Evolutionary conservation across 1,140 invertebrate genomes (phyloP), one percentile per base, ranked within the genome.

Genomic region (Drosophila ananassae): DNA sequence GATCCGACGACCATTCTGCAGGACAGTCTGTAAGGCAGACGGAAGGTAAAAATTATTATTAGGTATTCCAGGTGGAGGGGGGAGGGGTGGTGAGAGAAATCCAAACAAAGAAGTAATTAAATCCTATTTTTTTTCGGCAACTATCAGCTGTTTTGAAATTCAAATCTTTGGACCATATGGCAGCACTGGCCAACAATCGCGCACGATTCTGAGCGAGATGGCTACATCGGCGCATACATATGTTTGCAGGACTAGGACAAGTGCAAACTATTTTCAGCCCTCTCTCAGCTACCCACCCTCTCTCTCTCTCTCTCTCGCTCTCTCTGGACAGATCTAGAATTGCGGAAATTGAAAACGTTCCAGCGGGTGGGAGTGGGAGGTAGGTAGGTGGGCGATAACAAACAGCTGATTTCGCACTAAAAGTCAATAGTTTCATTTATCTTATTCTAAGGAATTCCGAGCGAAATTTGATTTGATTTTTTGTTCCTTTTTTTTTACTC

Each of bases 1-100:
- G 90, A 91, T 52, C 89, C 90, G 74, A 91, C 90, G 78, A 91
- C 90, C 90, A 91, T 91, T 90, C 82, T 90, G 79, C 62, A 73
- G 13, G 78, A 74, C 68, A 89, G 66, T 89, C 90, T 91, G 73
- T 4, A 80, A 78, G 55, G 5, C 8, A 25, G 46, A 55, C 28
- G 3, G n/a, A 2, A 17, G 17, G 22, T 6, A 8, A 22, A 13
- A 28, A 54, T 46, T n/a, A 8, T 9, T 37, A 8, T 7, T 44
- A 21, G 17, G 41, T 13, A n/a, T 6, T 9, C 5, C 17, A 17
- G n/a, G 41, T 8, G 13, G 25, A 5, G 25, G 25, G 25, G 4
- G 17, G 17, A 17, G 17, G 17, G 17, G 17, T 17, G 17, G 17
- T 17, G 17, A 17, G 17, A 17, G 17, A 28, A 28, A 30, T 22